These are phyloP conservation scores for Pelodytes ibericus DNA, from an alignment of 2,797 vertebrate species.

Conservation along the genomic window DNA sequence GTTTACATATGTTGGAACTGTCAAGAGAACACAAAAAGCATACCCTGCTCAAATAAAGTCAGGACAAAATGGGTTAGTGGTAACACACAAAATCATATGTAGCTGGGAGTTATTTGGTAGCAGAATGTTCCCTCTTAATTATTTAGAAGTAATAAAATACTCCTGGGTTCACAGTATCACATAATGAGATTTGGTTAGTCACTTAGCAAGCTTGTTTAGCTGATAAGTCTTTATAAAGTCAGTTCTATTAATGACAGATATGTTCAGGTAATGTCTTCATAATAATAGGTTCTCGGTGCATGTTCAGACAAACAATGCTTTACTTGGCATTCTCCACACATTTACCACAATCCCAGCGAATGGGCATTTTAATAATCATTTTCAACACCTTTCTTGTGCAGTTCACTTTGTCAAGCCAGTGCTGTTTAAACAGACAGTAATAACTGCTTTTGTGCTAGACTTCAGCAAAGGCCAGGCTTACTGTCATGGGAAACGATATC, in stretches of 20 bases:
- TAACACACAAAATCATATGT: not conserved
- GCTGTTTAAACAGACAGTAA: too few species aligned
- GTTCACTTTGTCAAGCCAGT: too few species aligned
- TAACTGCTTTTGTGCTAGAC: too few species aligned
- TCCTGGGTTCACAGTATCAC: not conserved
- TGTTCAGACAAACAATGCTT: too few species aligned
- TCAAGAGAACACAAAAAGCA: not conserved
- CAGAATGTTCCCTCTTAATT: not conserved
- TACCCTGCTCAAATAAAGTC: not conserved
- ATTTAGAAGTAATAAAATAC: slow-evolving; percentile 20
- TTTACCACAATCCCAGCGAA: too few species aligned
- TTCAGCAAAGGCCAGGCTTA: too few species aligned
- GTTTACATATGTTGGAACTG: not conserved
- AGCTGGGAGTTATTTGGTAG: not conserved
- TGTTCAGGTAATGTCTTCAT: too few species aligned
- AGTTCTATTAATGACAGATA: slow-evolving; percentile 17
- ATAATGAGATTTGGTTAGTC: slow-evolving; percentile 14
- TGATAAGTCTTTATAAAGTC: slow-evolving; percentile 24
- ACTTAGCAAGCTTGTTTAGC: slow-evolving; percentile 16
- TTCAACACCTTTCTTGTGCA: too few species aligned
- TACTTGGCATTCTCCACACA: too few species aligned
- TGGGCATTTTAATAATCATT: too few species aligned
- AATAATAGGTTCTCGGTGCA: too few species aligned
- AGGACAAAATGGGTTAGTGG: not conserved
- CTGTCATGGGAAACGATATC: too few species aligned